phyloP scores from a whole-genome alignment of 2,888 invertebrate genomes.

The Calameuta idolon region DNA sequence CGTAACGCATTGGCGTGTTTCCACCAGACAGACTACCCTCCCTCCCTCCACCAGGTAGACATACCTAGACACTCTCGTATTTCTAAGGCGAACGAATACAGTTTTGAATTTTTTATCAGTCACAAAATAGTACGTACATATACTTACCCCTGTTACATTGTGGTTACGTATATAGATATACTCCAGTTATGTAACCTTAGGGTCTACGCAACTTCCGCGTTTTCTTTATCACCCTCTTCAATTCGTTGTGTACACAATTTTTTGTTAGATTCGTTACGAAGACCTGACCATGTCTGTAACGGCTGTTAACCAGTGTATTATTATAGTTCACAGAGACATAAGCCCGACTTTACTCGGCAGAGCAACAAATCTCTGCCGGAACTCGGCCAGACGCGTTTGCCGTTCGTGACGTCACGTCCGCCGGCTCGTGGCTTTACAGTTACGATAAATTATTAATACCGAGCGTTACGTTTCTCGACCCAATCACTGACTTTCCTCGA shows the following conservation, averaged over 20 bases:
- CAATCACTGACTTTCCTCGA: background rate
- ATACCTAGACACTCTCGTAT: background rate
- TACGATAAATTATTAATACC: conserved; percentile 7
- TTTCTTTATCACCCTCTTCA: background rate
- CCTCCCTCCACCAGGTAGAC: too few species aligned
- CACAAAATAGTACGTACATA: background rate
- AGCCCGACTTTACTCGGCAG: background rate
- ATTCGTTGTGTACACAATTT: background rate
- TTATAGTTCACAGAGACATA: background rate
- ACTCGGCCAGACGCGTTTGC: conserved; percentile 45
- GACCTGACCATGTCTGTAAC: background rate
- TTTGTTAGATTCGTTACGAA: background rate
- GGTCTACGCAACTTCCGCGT: background rate
- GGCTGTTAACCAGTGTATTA: background rate
- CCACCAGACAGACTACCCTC: background rate
- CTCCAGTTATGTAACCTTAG: background rate
- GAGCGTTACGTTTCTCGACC: background rate
- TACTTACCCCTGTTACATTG: background rate
- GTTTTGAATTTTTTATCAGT: background rate
- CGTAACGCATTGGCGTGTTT: background rate
- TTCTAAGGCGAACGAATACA: background rate
- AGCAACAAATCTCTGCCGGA: conserved; percentile 32
- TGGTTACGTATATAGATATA: background rate
- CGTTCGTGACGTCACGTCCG: conserved; percentile 38
- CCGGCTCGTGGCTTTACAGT: conserved; percentile 21